Conservation (phyloP, 2,113 vertebrate genomes). For the Colius striatus region DNA sequence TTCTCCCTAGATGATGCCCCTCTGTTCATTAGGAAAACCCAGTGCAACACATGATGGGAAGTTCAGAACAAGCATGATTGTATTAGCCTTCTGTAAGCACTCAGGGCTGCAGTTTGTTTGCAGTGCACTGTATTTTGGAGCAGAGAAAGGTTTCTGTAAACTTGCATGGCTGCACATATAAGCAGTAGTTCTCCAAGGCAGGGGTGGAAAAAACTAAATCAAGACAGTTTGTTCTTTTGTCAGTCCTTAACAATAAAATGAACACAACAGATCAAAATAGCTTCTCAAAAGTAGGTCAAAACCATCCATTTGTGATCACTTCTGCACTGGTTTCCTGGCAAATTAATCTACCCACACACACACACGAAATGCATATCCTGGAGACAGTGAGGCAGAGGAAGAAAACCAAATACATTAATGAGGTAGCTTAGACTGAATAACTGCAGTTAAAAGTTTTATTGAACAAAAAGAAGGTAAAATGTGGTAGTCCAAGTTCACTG, state of each 20-base stretch:
- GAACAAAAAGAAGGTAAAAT: constrained; percentile 74
- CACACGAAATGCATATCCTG: constrained; percentile 6
- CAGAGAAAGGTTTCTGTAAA: neutral
- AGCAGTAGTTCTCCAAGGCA: neutral
- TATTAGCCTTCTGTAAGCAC: neutral
- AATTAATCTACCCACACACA: constrained; percentile 43
- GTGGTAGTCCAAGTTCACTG: constrained; percentile 72
- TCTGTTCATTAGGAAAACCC: neutral
- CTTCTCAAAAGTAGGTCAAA: constrained; percentile 48
- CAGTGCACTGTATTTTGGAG: neutral
- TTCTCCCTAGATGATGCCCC: neutral
- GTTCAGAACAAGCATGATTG: neutral
- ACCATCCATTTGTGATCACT: constrained; percentile 17
- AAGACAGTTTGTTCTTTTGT: neutral
- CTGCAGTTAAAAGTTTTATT: constrained; percentile 79
- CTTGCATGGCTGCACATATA: neutral
- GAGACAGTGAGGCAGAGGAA: constrained; percentile 53
- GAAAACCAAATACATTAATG: constrained; percentile 59
- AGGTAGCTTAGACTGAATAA: constrained; percentile 64
- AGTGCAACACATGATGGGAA: neutral
- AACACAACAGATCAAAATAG: neutral
- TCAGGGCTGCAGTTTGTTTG: neutral
- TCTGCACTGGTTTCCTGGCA: constrained; percentile 61
- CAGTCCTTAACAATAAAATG: neutral
- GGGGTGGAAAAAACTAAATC: neutral